Evolutionary conservation across 1,140 invertebrate genomes (phyloP), one percentile per base, ranked within the genome.

Genomic region (Pogonus chalceus): DNA sequence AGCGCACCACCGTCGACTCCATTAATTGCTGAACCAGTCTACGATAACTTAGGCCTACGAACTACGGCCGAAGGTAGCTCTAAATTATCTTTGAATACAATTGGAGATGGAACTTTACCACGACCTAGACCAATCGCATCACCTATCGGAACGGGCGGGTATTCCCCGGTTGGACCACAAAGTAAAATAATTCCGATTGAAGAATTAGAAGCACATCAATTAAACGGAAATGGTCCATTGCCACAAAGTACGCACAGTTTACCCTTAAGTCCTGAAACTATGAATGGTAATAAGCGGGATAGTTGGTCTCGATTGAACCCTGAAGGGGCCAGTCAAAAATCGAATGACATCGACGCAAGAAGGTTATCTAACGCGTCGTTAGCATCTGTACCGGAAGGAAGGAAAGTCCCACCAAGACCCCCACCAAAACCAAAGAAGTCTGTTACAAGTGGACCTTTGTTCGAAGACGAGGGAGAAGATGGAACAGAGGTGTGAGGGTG

Each of bases 41-140:
- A 92, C 63, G 89, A 92, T 62, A 91, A 90, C 63, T 69, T 92
- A 12, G 90, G 89, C 0, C 69, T 83, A 1, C 75, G 88, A 47
- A 90, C 85, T 1, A 91, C 88, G n/a, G 89, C 86, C 0, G 85
- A 89, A 56, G 89, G 88, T 4, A 88, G 85, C 59, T 90, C 87
- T 0, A 81, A 80, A 1, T 69, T 87, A 2, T 88, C 87, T 46
- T 66, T 92, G 47, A 85, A 86, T 63, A 85, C 84, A 65, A 66
- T 67, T 20, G 70, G 53, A 14, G 52, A 59, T 2, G 20, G 68
- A 4, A 64, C 70, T 23, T 57, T 72, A 74, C 48, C 51, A 58
- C 69, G 69, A 74, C 65, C 71, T 62, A 58, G 68, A 64, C 51
- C 62, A 68, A 14, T 70, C 76, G 1, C 77, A 76, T 0, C 77